Conservation (phyloP, 2,113 vertebrate species). For the Hippoglossus stenolepis region DNA sequence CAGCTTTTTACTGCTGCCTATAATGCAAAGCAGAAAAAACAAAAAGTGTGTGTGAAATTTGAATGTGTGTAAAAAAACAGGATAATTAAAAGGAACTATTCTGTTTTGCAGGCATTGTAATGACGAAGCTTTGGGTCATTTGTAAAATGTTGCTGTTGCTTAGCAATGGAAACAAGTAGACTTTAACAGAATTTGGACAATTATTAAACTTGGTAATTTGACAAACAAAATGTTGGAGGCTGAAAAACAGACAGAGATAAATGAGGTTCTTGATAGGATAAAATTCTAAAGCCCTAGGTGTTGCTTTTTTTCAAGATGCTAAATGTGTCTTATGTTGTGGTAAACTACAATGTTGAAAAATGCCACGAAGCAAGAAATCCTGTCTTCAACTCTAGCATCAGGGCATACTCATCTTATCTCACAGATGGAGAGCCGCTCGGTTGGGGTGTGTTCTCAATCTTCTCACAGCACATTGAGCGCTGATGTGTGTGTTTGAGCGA, state of each 20-base stretch:
- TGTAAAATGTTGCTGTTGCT: slow-evolving; percentile 2
- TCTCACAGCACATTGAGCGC: slow-evolving; percentile 76
- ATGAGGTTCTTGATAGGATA: slow-evolving; percentile 3
- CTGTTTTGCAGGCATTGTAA: slow-evolving; percentile 3
- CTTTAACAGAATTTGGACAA: background rate
- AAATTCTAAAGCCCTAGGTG: background rate
- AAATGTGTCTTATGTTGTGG: background rate
- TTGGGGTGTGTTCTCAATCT: slow-evolving; percentile 85
- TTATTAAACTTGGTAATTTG: no score
- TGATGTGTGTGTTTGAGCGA: slow-evolving; percentile 50
- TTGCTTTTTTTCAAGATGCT: background rate
- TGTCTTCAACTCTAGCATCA: slow-evolving; percentile 9
- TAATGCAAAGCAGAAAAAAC: no score
- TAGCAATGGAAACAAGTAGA: background rate
- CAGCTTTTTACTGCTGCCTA: background rate
- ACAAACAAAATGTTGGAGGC: background rate
- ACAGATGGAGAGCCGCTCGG: slow-evolving; percentile 44
- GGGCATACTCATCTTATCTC: slow-evolving; percentile 76
- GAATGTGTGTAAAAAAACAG: background rate
- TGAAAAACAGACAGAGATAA: background rate
- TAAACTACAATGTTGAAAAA: background rate
- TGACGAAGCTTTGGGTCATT: background rate
- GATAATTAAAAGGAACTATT: background rate
- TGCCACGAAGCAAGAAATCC: slow-evolving; percentile 10
- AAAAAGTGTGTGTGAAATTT: no score